Conservation (phyloP, 2,888 invertebrate species). For the Hipparchia semele region DNA sequence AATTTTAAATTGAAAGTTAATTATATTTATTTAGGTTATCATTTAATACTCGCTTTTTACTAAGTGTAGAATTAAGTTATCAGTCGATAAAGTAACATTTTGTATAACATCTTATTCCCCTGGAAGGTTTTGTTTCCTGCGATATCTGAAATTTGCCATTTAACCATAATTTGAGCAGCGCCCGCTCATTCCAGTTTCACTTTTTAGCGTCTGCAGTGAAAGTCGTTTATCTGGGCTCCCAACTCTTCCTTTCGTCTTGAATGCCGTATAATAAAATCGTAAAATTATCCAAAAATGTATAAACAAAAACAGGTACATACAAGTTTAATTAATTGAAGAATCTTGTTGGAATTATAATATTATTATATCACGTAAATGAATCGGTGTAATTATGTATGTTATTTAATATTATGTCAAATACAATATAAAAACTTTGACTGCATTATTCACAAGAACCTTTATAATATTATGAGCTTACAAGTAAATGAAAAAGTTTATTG, state of each 20-base stretch:
- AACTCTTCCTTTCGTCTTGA: slow-evolving; percentile 72
- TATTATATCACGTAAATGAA: not conserved
- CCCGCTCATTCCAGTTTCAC: slow-evolving; percentile 74
- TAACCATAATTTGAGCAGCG: slow-evolving; percentile 57
- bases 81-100: slow-evolving; percentile 5
- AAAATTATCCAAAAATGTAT: slow-evolving; percentile 28
- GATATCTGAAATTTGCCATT: slow-evolving; percentile 45
- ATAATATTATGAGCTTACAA: no score
- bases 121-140: slow-evolving; percentile 16
- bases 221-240: slow-evolving; percentile 68
- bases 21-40: not conserved
- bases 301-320: slow-evolving; percentile 10
- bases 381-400: not conserved
- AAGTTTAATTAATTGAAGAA: slow-evolving; percentile 12
- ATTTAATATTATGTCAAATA: not conserved
- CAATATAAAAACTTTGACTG: no score
- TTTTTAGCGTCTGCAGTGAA: slow-evolving; percentile 79
- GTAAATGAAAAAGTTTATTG: no score
- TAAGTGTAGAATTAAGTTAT: not conserved
- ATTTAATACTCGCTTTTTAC: not conserved
- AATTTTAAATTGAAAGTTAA: no score
- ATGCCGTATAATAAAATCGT: slow-evolving; percentile 34
- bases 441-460: no score
- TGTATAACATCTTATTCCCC: slow-evolving; percentile 25
- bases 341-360: not conserved